Conservation (phyloP, 2,113 vertebrate species). For the Dasyurus viverrinus region DNA sequence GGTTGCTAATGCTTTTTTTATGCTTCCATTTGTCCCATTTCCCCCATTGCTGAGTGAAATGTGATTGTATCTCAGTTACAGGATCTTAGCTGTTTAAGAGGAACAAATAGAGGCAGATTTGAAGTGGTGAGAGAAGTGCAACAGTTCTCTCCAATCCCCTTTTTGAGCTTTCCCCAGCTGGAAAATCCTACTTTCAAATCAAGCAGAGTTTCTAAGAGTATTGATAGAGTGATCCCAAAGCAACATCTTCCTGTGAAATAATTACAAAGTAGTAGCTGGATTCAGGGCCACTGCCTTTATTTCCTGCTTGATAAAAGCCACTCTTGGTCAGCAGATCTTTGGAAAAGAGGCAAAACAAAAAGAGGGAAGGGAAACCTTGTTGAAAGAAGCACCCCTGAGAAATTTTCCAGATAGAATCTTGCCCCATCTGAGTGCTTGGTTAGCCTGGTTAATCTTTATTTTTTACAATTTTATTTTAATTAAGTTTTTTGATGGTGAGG, state of each 20-base stretch:
- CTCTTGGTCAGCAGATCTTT: conserved; percentile 27
- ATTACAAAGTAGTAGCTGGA: conserved; percentile 33
- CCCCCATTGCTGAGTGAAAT: not conserved
- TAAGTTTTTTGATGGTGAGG: not conserved
- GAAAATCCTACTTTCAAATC: not conserved
- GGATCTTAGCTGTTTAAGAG: not conserved
- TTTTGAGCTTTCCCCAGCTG: not conserved
- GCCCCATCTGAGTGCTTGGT: not conserved
- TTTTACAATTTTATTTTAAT: too few species aligned
- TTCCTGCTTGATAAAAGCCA: conserved; percentile 60
- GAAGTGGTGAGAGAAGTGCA: not conserved
- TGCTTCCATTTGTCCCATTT: not conserved
- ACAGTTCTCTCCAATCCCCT: rapidly evolving
- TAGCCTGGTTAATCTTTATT: not conserved
- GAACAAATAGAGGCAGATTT: not conserved
- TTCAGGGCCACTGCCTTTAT: conserved; percentile 31
- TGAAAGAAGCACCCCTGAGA: not conserved
- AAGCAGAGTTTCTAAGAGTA: conserved; percentile 12
- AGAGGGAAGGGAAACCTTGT: conserved; percentile 43
- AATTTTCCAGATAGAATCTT: not conserved
- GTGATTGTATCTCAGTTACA: not conserved
- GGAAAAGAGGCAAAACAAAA: conserved; percentile 30
- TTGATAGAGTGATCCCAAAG: not conserved
- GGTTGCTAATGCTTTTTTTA: not conserved
- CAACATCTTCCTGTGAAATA: conserved; percentile 1